These are phyloP conservation scores for Melanotaenia maccullochi DNA, from an alignment of 2,797 vertebrate genomes.

Conservation along the genomic window DNA sequence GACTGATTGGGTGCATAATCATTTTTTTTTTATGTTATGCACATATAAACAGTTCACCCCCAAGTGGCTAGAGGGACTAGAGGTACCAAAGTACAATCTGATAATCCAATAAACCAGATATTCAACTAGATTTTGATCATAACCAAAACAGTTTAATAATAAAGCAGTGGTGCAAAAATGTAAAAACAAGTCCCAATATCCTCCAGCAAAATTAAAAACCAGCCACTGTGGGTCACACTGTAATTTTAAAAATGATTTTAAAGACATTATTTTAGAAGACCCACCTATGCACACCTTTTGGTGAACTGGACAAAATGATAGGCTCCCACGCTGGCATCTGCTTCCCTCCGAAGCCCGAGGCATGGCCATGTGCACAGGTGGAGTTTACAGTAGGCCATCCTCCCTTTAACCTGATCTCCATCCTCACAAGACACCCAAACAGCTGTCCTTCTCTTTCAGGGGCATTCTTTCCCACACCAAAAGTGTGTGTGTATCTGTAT, in stretches of 20 bases:
- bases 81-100: background rate
- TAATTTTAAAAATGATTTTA: background rate
- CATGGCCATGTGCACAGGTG: slow-evolving; percentile 65
- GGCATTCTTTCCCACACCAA: slow-evolving; percentile 85
- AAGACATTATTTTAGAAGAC: slow-evolving; percentile 8
- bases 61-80: background rate
- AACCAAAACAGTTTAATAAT: too few relatives aligned
- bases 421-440: slow-evolving; percentile 88
- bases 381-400: slow-evolving; percentile 80
- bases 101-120: background rate
- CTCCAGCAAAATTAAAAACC: background rate
- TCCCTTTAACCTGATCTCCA: slow-evolving; percentile 84
- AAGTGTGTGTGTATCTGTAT: slow-evolving; percentile 57
- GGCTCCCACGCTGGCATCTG: slow-evolving; percentile 42
- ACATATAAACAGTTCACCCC: slow-evolving; percentile 24
- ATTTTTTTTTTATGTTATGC: slow-evolving; percentile 85
- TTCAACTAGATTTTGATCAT: background rate
- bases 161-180: background rate
- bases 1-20: slow-evolving; percentile 88
- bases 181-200: background rate
- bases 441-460: slow-evolving; percentile 93
- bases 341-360: slow-evolving; percentile 51
- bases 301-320: slow-evolving; percentile 36
- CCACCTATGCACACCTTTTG: slow-evolving; percentile 15
- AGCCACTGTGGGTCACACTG: background rate